A percentile compares a stretch with the other conserved stretches of the same genome.
These are phyloP conservation scores for Drosophila flavopinicola DNA, from an alignment of 2,888 invertebrate species.

Conservation along the genomic window DNA sequence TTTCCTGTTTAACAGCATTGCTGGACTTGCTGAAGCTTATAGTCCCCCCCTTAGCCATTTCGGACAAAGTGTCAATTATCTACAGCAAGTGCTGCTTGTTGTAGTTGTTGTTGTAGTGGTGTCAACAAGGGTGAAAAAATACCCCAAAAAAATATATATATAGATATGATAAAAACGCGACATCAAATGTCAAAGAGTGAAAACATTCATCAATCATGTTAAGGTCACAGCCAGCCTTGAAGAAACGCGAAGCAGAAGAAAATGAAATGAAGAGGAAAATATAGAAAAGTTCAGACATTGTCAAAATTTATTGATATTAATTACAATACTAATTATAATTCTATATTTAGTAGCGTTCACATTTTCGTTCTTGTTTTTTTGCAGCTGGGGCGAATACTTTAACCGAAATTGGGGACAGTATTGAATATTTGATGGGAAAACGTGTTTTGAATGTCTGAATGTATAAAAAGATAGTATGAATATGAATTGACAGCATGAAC, in stretches of 20 bases:
- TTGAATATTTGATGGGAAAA: slow-evolving; percentile 8
- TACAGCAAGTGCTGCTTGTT: slow-evolving; percentile 1
- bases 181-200: slow-evolving; percentile 75
- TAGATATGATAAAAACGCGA: slow-evolving; percentile 54
- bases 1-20: slow-evolving; percentile 26
- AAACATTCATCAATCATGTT: slow-evolving; percentile 76
- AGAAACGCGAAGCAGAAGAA: slow-evolving; percentile 16
- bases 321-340: slow-evolving; percentile 62
- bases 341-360: slow-evolving; percentile 31
- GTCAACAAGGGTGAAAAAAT: slow-evolving; percentile 32
- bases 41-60: background rate
- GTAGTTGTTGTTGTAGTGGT: slow-evolving; percentile 11
- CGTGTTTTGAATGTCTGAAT: slow-evolving; percentile 1
- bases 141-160: slow-evolving; percentile 8
- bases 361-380: background rate
- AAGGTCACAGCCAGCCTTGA: slow-evolving; percentile 62
- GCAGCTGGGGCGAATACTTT: too few species aligned
- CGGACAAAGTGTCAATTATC: slow-evolving; percentile 51
- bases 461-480: slow-evolving; percentile 2
- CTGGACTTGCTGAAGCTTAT: slow-evolving; percentile 21
- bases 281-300: slow-evolving; percentile 40
- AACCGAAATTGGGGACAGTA: too few species aligned
- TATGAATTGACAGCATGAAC: slow-evolving; percentile 22
- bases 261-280: background rate
- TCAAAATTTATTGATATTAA: slow-evolving; percentile 73